Evolutionary conservation across 2,797 vertebrate species (phyloP).

Genomic region (Gadopsis bispinosus): DNA sequence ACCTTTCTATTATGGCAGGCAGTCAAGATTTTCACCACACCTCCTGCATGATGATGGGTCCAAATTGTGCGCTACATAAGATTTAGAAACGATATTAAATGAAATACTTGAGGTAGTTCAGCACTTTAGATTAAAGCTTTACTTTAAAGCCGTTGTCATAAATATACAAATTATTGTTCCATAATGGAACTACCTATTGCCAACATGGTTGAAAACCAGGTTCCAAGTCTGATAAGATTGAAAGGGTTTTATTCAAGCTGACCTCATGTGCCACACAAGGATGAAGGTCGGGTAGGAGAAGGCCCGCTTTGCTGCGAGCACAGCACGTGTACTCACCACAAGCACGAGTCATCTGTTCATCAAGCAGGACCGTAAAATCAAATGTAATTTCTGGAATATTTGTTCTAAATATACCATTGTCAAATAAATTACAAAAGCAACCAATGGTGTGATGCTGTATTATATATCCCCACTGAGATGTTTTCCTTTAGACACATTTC

Average conservation of each 20-base stretch:
- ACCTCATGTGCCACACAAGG: not conserved
- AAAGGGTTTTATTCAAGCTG: not conserved
- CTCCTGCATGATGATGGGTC: slow-evolving; percentile 11
- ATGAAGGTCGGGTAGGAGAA: not conserved
- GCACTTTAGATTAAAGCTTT: not conserved
- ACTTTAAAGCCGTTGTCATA: not conserved
- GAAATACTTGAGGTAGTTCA: not conserved
- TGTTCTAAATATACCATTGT: slow-evolving; percentile 49
- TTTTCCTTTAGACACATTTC: slow-evolving; percentile 46
- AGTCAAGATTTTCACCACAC: not conserved
- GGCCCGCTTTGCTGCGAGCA: not conserved
- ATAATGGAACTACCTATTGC: slow-evolving; percentile 10
- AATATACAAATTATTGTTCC: not conserved
- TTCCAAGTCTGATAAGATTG: slow-evolving; percentile 22
- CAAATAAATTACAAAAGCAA: slow-evolving; percentile 36
- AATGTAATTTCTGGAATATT: slow-evolving; percentile 35
- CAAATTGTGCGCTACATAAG: not conserved
- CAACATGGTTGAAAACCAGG: slow-evolving; percentile 9
- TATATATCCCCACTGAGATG: slow-evolving; percentile 30
- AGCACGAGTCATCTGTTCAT: slow-evolving; percentile 11
- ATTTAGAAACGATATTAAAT: not conserved
- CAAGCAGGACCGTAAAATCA: slow-evolving; percentile 34
- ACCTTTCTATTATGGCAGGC: slow-evolving; percentile 25
- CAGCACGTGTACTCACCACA: not conserved
- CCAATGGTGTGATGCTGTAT: not conserved